Evolutionary conservation across 2,888 invertebrate species (phyloP).

Genomic region (Chrysopilus asiliformis): DNA sequence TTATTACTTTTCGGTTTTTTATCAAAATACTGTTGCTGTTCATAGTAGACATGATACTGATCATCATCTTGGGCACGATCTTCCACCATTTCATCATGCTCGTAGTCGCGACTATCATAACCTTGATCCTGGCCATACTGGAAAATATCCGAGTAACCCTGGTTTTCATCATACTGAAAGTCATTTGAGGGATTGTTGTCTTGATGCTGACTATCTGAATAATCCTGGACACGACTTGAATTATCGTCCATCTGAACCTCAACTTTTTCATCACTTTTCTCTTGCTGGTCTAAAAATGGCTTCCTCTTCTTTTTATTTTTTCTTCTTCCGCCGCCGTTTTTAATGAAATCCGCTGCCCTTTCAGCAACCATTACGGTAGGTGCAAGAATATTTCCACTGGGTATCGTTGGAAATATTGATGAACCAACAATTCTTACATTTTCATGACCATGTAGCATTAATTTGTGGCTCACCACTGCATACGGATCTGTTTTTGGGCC

Average conservation of each 20-base stretch:
- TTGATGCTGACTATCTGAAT: neutral
- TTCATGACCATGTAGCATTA: conserved; percentile 47
- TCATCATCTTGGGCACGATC: too few species aligned
- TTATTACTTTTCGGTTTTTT: too few species aligned
- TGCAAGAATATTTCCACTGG: conserved; percentile 61
- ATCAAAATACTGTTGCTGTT: too few species aligned
- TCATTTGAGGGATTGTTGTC: neutral
- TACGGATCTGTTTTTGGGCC: conserved; percentile 41
- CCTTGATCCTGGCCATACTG: too few species aligned
- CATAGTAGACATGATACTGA: too few species aligned
- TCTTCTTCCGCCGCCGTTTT: too few species aligned
- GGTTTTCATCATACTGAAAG: neutral
- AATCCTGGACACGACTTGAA: too few species aligned
- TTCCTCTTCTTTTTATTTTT: neutral
- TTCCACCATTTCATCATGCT: too few species aligned
- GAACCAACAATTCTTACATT: conserved; percentile 58
- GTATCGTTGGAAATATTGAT: conserved; percentile 60
- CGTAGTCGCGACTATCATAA: too few species aligned
- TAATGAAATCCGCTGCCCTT: conserved; percentile 62
- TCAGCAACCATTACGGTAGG: conserved; percentile 67
- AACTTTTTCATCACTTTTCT: neutral
- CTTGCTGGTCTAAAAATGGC: neutral
- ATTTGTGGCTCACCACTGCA: conserved; percentile 52
- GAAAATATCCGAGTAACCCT: neutral
- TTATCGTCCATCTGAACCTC: too few species aligned